Base-by-base conservation (phyloP, 2,888 invertebrate species). In the Leptinotarsa tumamoca region DNA sequence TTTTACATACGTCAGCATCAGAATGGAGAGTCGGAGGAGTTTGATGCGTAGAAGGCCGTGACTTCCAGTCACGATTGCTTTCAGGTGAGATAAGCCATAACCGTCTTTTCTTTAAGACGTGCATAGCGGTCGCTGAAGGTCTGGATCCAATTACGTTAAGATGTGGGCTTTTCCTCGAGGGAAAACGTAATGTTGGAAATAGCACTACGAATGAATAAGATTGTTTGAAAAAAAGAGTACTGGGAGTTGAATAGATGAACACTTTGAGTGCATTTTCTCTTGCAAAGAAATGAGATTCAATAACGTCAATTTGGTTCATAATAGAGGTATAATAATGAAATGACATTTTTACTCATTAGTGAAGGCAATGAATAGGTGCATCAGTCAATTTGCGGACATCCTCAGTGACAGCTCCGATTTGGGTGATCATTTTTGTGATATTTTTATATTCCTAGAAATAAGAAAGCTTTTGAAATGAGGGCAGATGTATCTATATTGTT, bases 161-260 rank as follows among this genome's bases (percentile, higher is more conserved):
- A 78, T 79, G 76, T 76, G 74, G 77, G 80, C 81, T 80, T 81
- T 78, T 75, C 80, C 79, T 78, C 61, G 4, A 80, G 82, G 79
- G 73, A 76, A 72, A 78, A 74, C 70, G 76, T 27, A 27, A 18
- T 52, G 68, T 18, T 68, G 21, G 5, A 58, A 14, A 21, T 50
- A 17, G 18, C 52, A 50, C 13, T 49, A 13, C 2, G 51, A 52
- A 52, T 10, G 43, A 10, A 52, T n/a, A 4, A 52, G 52, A 52
- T 17, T 15, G 52, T n/a, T 52, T 5, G 52, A 4, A 52, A n/a
- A 52, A 52, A 52, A 17, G 0, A n/a, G 52, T 52, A 3, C 52
- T 7, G n/a, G n/a, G n/a, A 4, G 5, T 17, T 15, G 52, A 52
- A 2, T 5, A 4, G 14, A 7, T 17, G 3, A 5, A 52, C 4